Base-by-base conservation (phyloP, 1,140 invertebrate species). In the Choristoneura fumiferana region DNA sequence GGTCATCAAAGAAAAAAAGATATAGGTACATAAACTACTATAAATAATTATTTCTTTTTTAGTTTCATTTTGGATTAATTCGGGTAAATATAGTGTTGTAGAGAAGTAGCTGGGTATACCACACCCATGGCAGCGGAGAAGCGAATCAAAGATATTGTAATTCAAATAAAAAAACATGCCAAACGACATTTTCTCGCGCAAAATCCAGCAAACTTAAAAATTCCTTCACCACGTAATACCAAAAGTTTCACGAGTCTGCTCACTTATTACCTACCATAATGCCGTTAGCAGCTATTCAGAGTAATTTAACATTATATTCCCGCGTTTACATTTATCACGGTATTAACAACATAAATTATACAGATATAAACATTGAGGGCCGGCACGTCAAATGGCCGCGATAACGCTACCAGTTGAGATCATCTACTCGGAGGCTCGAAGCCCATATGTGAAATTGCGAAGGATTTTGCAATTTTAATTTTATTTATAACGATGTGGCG, bases 381-480 rank as follows among this genome's bases (percentile, higher is more conserved):
- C 62, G 57, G 69, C 62, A 70, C 75, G 77, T 87, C 84, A 86
- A 82, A 82, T 75, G 77, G 60, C 45, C 58, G 62, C n/a, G 76
- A 87, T 85, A 86, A 82, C 67, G 62, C 60, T 58, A 40, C 55
- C 60, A 56, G 67, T 65, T 63, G 61, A 81, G 85, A 85, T 84
- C 78, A 85, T 88, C 83, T 84, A 36, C 33, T 37, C 59, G 58
- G 65, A 67, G 71, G 36, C 18, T 37, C 59, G 58, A 66, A 69
- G 71, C 58, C 83, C 81, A 81, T 86, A 86, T 84, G 81, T 84
- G 84, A 86, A 86, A 86, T 86, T 78, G 81, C 69, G 82, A 66
- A 61, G 73, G 75, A 84, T 85, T 88, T 84, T 85, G 81, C 79
- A 87, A 88, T 88, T 88, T 88, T 86, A 87, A 88, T 86, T 88